A percentile compares a stretch with the other conserved stretches of the same genome.
Evolutionary conservation across 30 jellyfish, hydroid and myxozoan species (phyloP).

Genomic region (Aurelia aurita): DNA sequence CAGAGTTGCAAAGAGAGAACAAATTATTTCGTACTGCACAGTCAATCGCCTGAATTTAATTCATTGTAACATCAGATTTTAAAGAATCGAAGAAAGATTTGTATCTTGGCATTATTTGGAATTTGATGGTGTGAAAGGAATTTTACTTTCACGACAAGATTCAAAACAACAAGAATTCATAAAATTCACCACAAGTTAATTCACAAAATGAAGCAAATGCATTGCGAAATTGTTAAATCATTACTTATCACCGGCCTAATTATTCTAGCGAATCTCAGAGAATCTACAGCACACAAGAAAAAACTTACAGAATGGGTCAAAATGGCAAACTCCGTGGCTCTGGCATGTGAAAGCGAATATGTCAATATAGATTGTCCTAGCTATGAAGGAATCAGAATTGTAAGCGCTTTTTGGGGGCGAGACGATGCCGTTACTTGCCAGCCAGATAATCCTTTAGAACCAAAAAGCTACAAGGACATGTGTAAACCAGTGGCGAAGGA

Average conservation of each 20-base stretch:
- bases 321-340: conserved; percentile 47
- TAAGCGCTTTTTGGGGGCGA: conserved; percentile 97
- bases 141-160: too few relatives aligned
- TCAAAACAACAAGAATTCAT: too few relatives aligned
- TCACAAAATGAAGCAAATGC: too few relatives aligned
- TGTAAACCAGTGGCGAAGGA: conserved; percentile 81
- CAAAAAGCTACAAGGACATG: conserved; percentile 80
- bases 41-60: too few relatives aligned
- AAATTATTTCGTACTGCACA: too few relatives aligned
- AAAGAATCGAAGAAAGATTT: too few relatives aligned
- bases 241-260: background rate
- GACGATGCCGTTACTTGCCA: conserved; percentile 88
- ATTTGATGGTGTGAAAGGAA: too few relatives aligned
- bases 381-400: conserved; percentile 91
- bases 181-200: too few relatives aligned
- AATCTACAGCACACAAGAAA: conserved; percentile 47
- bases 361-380: conserved; percentile 79
- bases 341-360: conserved; percentile 93
- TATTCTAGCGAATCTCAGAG: background rate
- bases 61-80: too few relatives aligned
- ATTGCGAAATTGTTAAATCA: background rate
- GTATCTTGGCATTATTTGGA: too few relatives aligned
- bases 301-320: conserved; percentile 84
- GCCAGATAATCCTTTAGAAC: conserved; percentile 69
- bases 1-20: too few relatives aligned